These are phyloP conservation scores for Dolichallabes microphthalmus DNA, from an alignment of 2,113 vertebrate species.

Conservation along the genomic window DNA sequence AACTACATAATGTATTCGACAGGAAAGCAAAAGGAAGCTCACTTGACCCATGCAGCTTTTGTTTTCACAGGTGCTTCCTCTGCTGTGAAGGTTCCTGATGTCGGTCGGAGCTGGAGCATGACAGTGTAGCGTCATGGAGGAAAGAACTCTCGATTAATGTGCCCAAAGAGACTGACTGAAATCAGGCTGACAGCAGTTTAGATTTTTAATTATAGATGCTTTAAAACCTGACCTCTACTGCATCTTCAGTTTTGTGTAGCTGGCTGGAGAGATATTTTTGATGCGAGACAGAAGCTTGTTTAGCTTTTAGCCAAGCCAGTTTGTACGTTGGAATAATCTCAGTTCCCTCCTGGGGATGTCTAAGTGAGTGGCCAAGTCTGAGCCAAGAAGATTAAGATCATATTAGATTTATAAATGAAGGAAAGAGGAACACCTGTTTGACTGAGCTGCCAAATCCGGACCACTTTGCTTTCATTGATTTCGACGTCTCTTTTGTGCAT, in stretches of 20 bases:
- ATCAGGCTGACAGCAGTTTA: not conserved
- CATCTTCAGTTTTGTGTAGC: slow-evolving; percentile 10
- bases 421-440: slow-evolving; percentile 54
- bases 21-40: not conserved
- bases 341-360: slow-evolving; percentile 49
- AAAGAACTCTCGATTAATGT: slow-evolving; percentile 9
- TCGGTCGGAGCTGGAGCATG: slow-evolving; percentile 9
- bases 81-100: not conserved
- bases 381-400: slow-evolving; percentile 66
- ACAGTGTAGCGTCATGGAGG: not conserved
- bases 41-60: slow-evolving; percentile 17
- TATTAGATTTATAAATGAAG: slow-evolving; percentile 61
- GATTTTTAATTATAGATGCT: slow-evolving; percentile 20
- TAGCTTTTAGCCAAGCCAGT: slow-evolving; percentile 36
- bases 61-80: slow-evolving; percentile 40
- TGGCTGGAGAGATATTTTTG: slow-evolving; percentile 3
- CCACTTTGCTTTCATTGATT: slow-evolving; percentile 39
- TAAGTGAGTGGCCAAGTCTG: slow-evolving; percentile 54
- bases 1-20: not conserved
- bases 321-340: slow-evolving; percentile 45
- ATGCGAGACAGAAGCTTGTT: slow-evolving; percentile 6
- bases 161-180: slow-evolving; percentile 1
- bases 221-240: not conserved
- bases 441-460: slow-evolving; percentile 45
- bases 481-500: slow-evolving; percentile 25